These are phyloP conservation scores for Mamestra configurata DNA, from an alignment of 1,140 invertebrate species.

Conservation along the genomic window DNA sequence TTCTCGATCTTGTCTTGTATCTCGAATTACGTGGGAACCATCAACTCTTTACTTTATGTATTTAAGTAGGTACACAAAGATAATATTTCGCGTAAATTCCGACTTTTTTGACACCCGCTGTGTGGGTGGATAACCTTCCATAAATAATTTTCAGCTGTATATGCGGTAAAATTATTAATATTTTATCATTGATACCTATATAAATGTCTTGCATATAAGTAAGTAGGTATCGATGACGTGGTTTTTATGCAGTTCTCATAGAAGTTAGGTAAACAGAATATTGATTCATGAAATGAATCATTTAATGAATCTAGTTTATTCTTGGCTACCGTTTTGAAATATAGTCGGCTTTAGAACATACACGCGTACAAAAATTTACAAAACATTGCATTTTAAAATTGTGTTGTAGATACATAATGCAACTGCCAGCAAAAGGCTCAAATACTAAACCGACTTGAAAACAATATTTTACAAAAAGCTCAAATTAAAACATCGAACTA, in stretches of 20 bases:
- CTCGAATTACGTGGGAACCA: conserved; percentile 17
- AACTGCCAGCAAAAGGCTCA: not conserved
- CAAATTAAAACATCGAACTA: conserved; percentile 5
- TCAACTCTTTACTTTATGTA: conserved; percentile 44
- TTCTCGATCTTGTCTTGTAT: conserved; percentile 13
- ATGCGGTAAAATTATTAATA: conserved; percentile 39
- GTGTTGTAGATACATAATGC: not conserved
- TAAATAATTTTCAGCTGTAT: conserved; percentile 42
- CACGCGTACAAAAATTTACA: too few relatives aligned
- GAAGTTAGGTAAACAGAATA: not conserved
- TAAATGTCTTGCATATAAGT: conserved; percentile 27
- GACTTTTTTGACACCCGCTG: conserved; percentile 40
- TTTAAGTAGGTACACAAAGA: conserved; percentile 12
- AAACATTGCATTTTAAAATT: too few relatives aligned
- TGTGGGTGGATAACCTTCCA: conserved; percentile 38
- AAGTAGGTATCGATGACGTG: not conserved
- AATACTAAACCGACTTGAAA: not conserved
- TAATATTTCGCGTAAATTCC: conserved; percentile 43
- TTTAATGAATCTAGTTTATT: not conserved
- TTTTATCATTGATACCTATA: conserved; percentile 23
- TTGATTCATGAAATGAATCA: not conserved
- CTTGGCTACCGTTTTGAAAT: not conserved
- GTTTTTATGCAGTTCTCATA: not conserved
- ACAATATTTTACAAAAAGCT: not conserved
- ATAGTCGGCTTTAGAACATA: not conserved